Percentiles rank a stretch among this genome's conserved stretches.
These are phyloP conservation scores for Trissolcus japonicus DNA, from an alignment of 2,888 invertebrate genomes.

Conservation along the genomic window DNA sequence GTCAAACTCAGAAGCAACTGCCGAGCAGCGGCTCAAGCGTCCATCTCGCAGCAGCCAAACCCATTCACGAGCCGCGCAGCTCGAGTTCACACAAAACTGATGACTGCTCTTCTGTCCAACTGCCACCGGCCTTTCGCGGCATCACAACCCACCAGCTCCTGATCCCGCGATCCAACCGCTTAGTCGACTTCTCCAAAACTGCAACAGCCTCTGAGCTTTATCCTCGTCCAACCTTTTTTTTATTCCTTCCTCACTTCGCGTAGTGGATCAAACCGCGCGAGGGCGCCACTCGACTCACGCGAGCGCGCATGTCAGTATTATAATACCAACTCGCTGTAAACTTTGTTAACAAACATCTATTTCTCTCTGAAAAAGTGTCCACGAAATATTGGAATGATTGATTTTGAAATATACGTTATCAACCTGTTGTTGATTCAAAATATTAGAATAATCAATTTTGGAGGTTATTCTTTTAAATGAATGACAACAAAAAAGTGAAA, in stretches of 20 bases:
- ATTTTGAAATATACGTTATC: too few relatives aligned
- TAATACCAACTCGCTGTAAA: too few relatives aligned
- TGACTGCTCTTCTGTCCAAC: slow-evolving; percentile 1
- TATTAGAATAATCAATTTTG: too few relatives aligned
- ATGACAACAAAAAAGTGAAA: too few relatives aligned
- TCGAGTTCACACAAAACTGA: not conserved
- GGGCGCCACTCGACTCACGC: not conserved
- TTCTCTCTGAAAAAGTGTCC: not conserved
- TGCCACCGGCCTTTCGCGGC: slow-evolving; percentile 12
- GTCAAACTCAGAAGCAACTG: not conserved
- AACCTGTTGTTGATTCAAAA: too few relatives aligned
- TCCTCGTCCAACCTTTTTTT: slow-evolving; percentile 4
- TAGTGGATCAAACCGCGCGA: not conserved
- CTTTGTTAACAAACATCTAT: not conserved
- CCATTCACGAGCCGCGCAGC: slow-evolving; percentile 1
- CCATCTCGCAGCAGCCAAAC: not conserved
- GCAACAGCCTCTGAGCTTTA: slow-evolving; percentile 4
- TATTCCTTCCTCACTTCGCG: not conserved
- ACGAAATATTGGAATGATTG: not conserved
- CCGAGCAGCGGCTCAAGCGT: not conserved
- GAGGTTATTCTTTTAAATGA: too few relatives aligned
- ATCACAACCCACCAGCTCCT: slow-evolving; percentile 4
- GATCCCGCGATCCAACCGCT: not conserved
- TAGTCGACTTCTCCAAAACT: not conserved
- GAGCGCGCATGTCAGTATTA: too few relatives aligned